Conservation (phyloP, 2,888 invertebrate species). For the Chydorus sphaericus region DNA sequence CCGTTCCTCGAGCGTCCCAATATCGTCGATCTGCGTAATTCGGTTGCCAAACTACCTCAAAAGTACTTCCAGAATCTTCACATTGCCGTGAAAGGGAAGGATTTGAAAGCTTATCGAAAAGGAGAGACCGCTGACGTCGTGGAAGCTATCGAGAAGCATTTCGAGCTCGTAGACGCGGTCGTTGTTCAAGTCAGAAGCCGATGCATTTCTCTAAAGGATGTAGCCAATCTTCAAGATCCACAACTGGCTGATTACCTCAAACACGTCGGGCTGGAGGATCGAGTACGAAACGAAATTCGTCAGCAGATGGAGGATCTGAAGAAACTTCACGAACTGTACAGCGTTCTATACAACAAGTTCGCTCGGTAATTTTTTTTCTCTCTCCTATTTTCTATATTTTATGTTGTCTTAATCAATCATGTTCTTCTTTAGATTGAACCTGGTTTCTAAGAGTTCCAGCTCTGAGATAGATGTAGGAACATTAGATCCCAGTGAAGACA, state of each 20-base stretch:
- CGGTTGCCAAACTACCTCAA: neutral
- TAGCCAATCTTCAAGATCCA: neutral
- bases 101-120: neutral
- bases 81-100: neutral
- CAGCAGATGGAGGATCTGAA: neutral
- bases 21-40: neutral
- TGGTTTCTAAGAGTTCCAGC: too few relatives aligned
- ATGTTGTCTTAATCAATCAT: too few relatives aligned
- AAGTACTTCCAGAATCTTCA: neutral
- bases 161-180: neutral
- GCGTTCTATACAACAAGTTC: neutral
- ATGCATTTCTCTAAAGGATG: neutral
- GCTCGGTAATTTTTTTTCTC: too few relatives aligned
- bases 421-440: too few relatives aligned
- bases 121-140: neutral
- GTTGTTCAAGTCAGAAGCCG: neutral
- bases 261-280: neutral
- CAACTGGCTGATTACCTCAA: neutral
- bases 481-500: too few relatives aligned
- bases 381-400: too few relatives aligned
- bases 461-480: too few relatives aligned
- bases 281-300: neutral
- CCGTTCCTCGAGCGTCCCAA: neutral
- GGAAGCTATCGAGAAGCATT: neutral
- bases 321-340: neutral